Base-by-base conservation (phyloP, 2,113 vertebrate genomes). In the Cololabis saira region DNA sequence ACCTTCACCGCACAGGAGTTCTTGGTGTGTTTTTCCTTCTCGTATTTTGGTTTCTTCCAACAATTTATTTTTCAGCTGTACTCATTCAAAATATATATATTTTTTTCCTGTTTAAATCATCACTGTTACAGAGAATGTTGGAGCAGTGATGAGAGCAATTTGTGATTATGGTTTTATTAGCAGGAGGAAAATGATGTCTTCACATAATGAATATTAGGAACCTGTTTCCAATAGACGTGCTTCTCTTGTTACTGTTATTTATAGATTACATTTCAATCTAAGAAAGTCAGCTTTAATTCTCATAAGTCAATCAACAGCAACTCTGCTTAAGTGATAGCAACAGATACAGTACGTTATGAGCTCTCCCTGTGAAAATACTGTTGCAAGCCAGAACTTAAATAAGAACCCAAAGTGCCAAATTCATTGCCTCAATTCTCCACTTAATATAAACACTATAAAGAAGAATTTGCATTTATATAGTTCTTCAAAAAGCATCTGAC, bases 381-480 rank as follows among this genome's bases (percentile, higher is more conserved):
- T 85, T 80, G 74, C 68, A 74, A 75, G 77, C 43, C 80, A 70
- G 45, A 54, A 76, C 71, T 78, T 91, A 89, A 92, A 87, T 85
- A 87, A 83, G 57, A 85, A 75, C 47, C 61, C 71, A 2, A 58
- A 75, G 68, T 71, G 73, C 56, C 52, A 80, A 75, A 85, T 63
- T 58, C 56, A 15, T 69, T 73, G 65, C 37, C 56, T 78, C 60
- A 61, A 58, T 82, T 81, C 76, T 79, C 62, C 50, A 71, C 90
- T 90, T 89, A 90, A 91, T 92, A 89, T 88, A 90, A 93, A 92
- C 89, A 90, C 83, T 91, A 90, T 92, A 91, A 91, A 89, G 69
- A 83, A 85, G 45, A 63, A 94, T 93, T 94, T 92, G 90, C 92
- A 93, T 94, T 90, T 94, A 93, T 93, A 94, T 93, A 83, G 92